These are phyloP conservation scores for Pelobates fuscus DNA, from an alignment of 2,113 vertebrate species.

Conservation along the genomic window DNA sequence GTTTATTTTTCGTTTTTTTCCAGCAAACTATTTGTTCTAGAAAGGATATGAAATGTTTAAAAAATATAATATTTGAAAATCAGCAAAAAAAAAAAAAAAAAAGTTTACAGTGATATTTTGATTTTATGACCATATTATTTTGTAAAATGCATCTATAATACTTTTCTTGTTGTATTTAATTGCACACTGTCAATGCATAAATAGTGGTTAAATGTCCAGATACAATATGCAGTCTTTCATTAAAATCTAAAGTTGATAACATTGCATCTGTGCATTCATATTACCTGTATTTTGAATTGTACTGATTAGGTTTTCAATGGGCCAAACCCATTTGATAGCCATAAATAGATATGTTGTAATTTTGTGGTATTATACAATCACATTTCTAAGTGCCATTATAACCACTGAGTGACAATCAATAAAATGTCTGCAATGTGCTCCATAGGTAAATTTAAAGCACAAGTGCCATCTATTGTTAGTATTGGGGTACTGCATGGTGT, in stretches of 20 bases:
- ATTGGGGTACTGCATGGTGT: conserved; percentile 23
- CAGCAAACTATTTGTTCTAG: too few species aligned
- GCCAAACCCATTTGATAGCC: conserved; percentile 60
- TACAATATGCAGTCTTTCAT: conserved; percentile 47
- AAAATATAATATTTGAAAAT: not conserved
- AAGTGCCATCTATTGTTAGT: conserved; percentile 63
- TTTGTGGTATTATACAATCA: conserved; percentile 61
- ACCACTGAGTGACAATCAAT: conserved; percentile 40
- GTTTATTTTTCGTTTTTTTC: too few species aligned
- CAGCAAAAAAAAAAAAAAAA: conserved; percentile 12
- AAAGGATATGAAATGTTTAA: not conserved
- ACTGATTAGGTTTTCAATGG: conserved; percentile 64
- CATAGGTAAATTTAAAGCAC: conserved; percentile 43
- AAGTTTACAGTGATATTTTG: not conserved
- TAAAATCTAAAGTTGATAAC: conserved; percentile 57
- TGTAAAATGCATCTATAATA: conserved; percentile 53
- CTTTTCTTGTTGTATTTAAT: conserved; percentile 53
- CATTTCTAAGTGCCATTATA: conserved; percentile 51
- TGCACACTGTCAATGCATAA: conserved; percentile 57
- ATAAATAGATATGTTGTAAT: conserved; percentile 66
- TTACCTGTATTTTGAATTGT: conserved; percentile 62
- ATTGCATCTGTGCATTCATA: conserved; percentile 55
- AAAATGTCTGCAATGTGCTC: not conserved
- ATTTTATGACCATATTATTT: conserved; percentile 54
- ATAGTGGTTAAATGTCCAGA: conserved; percentile 54